Percentiles rank a stretch among this genome's conserved stretches.
These are phyloP conservation scores for Drosophila equinoxialis DNA, from an alignment of 1,140 invertebrate genomes.

Conservation along the genomic window DNA sequence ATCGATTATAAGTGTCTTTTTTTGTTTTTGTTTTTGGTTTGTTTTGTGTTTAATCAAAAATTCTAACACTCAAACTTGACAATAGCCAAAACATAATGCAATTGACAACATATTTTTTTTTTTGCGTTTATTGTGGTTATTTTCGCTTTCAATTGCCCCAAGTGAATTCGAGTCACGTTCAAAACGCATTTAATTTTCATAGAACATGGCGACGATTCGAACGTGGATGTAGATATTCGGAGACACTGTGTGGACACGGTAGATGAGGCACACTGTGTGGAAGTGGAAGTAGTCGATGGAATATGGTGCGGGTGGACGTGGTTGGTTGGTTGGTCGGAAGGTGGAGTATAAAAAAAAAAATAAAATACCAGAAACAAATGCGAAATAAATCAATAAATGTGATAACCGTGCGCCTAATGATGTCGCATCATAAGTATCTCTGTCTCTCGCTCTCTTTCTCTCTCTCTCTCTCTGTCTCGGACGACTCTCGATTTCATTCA, in stretches of 20 bases:
- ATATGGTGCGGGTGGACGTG: neutral
- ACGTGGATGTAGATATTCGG: constrained; percentile 46
- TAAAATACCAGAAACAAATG: constrained; percentile 59
- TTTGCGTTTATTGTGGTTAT: constrained; percentile 30
- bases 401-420: constrained; percentile 72
- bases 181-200: constrained; percentile 76
- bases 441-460: constrained; percentile 17
- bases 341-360: constrained; percentile 37
- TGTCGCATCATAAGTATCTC: constrained; percentile 36
- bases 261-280: constrained; percentile 13
- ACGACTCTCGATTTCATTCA: constrained; percentile 65
- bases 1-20: constrained; percentile 63
- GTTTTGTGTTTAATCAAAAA: constrained; percentile 61
- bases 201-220: constrained; percentile 74
- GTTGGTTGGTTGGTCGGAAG: constrained; percentile 40
- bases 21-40: neutral
- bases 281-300: constrained; percentile 31
- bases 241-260: neutral
- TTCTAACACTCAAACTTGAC: constrained; percentile 65
- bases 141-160: constrained; percentile 23
- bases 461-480: constrained; percentile 4
- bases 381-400: constrained; percentile 76
- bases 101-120: constrained; percentile 63
- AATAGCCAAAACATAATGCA: constrained; percentile 61
- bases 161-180: constrained; percentile 56